Evolutionary conservation across 2,888 invertebrate species (phyloP).

Genomic region (Hydroisotoma schaefferi): DNA sequence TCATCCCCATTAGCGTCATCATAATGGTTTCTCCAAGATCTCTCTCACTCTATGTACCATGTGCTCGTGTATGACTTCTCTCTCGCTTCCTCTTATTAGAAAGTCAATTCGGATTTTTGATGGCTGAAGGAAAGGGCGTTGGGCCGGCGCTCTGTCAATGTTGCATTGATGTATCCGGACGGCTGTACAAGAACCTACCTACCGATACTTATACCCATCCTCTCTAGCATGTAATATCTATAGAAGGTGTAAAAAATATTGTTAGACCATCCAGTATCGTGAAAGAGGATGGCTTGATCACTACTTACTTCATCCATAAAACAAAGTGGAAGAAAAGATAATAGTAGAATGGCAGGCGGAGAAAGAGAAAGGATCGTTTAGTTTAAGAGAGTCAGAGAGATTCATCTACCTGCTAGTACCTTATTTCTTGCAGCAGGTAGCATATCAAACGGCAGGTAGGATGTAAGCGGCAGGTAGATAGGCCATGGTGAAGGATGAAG

Average conservation of each 20-base stretch:
- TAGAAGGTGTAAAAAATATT: too few species aligned
- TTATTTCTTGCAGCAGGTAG: too few species aligned
- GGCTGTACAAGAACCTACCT: not conserved
- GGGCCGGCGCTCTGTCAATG: conserved; percentile 13
- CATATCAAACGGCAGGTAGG: too few species aligned
- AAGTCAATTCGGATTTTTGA: conserved; percentile 35
- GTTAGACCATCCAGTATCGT: not conserved
- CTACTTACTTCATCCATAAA: conserved; percentile 8
- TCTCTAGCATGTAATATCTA: conserved; percentile 4
- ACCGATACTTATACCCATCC: not conserved
- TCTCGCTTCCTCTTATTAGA: conserved; percentile 27
- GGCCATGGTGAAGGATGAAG: too few species aligned
- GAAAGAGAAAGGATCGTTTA: too few species aligned
- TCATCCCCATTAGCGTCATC: conserved; percentile 34
- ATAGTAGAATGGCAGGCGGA: too few species aligned
- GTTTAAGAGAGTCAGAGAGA: too few species aligned
- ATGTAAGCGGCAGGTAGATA: too few species aligned
- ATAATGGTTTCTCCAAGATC: conserved; percentile 22
- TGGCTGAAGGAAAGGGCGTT: conserved; percentile 22
- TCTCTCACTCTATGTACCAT: not conserved
- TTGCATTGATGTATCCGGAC: not conserved
- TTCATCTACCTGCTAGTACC: too few species aligned
- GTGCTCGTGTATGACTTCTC: conserved; percentile 11
- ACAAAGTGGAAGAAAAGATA: conserved; percentile 13
- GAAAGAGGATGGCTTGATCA: not conserved